These are phyloP conservation scores for Thinocorus orbignyianus DNA, from an alignment of 2,113 vertebrate species.

Conservation along the genomic window DNA sequence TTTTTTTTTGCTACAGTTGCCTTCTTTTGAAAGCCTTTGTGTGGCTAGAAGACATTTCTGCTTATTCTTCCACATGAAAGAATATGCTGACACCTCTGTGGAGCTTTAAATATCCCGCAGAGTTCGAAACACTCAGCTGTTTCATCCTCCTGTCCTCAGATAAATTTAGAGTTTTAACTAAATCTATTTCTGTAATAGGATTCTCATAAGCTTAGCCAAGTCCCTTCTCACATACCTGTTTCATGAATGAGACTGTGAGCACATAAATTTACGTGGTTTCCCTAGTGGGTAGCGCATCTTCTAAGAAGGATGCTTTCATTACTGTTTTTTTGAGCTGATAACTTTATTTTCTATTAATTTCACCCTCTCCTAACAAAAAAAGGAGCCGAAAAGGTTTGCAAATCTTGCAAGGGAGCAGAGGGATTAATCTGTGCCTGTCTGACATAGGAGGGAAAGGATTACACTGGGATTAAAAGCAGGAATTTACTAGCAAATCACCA, in stretches of 20 bases:
- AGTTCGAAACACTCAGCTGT: background rate
- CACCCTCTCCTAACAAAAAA: accelerated
- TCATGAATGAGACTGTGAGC: background rate
- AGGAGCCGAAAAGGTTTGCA: background rate
- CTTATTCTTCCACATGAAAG: background rate
- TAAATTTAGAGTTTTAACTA: constrained; percentile 7
- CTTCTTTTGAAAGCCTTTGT: background rate
- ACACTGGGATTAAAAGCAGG: constrained; percentile 15
- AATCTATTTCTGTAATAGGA: background rate
- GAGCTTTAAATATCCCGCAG: background rate
- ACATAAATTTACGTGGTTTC: background rate
- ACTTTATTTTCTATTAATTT: background rate
- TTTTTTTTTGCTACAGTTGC: background rate
- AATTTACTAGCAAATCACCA: constrained; percentile 16
- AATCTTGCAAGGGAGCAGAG: background rate
- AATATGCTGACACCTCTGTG: background rate
- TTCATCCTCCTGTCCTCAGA: background rate
- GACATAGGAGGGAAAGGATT: constrained; percentile 32
- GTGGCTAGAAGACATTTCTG: background rate
- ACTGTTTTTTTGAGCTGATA: background rate
- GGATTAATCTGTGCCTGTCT: constrained; percentile 16
- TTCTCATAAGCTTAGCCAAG: background rate
- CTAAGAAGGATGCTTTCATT: background rate
- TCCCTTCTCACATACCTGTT: background rate
- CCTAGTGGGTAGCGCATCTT: background rate